Percentiles rank a stretch among this genome's conserved stretches.
Evolutionary conservation across 2,888 invertebrate genomes (phyloP).

Genomic region (Heliconius hortense): DNA sequence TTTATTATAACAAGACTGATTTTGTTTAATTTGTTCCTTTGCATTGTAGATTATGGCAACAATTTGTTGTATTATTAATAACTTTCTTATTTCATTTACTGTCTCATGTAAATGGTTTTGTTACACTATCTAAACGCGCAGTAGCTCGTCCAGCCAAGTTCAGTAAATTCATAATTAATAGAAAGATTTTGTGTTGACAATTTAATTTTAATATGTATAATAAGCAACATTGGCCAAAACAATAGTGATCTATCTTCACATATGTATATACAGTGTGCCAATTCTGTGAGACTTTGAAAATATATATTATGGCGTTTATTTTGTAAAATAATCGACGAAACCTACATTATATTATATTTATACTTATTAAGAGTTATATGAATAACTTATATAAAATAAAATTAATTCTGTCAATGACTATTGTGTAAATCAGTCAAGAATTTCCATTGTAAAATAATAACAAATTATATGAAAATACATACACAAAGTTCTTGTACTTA

Average conservation of each 20-base stretch:
- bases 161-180: not conserved
- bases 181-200: not conserved
- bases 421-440: not conserved
- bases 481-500: not conserved
- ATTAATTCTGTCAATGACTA: not conserved
- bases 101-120: not conserved
- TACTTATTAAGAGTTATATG: not conserved
- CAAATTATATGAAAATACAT: not conserved
- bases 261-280: conserved; percentile 25
- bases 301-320: conserved; percentile 13
- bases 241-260: conserved; percentile 15
- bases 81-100: conserved; percentile 3
- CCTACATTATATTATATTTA: not conserved
- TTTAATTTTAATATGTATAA: not conserved
- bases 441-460: not conserved
- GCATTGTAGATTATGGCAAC: conserved; percentile 14
- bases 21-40: conserved; percentile 48
- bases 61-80: conserved; percentile 5
- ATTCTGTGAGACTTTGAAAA: conserved; percentile 10
- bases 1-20: conserved; percentile 54
- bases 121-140: not conserved
- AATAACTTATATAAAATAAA: not conserved
- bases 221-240: conserved; percentile 18
- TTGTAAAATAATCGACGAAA: not conserved
- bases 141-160: too few relatives aligned